Base-by-base conservation (phyloP, 2,113 vertebrate genomes). In the Hoplias malabaricus region DNA sequence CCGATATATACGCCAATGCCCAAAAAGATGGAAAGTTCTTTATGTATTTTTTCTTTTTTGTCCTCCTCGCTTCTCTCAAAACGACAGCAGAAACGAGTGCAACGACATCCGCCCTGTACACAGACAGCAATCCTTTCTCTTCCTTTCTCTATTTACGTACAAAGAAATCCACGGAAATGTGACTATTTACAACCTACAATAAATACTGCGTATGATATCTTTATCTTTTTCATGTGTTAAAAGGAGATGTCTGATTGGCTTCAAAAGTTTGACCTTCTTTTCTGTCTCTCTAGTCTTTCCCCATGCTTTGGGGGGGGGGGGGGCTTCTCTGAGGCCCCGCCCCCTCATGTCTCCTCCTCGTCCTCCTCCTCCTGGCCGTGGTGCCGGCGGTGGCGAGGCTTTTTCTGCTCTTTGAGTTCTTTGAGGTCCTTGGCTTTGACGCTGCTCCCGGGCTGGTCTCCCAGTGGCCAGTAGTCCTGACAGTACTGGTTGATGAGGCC, bases 401-500 rank as follows among this genome's bases (percentile, higher is more conserved):
- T 98, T 92, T 96, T 98, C 92, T 98, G 96, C 88, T 98, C 96
- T 84, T 96, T 96, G 83, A 94, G 91, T 88, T 98, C 96, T 85
- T 95, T 95, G 87, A 94, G 90, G 87, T 93, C 91, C 84, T 92
- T 92, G 82, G 85, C 85, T 85, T 90, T 93, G 82, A 94, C 90
- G 84, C 93, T 88, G n/a, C 92, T 92, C 36, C 91, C 88, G 72
- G 93, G 88, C 0, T 93, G 90, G 87, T 98, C 95, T 33, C 90
- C 92, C 0, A 94, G 95, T 83, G 94, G 93, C 96, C 97, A 97
- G 92, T 98, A 98, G 87, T 96, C 96, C 90, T 98, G 96, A 92
- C 96, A 99, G 93, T 99, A 98, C 90, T 98, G 96, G 88, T 98
- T 96, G 90, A 98, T 96, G 80, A 98, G 96, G 90, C 93, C 96